These are phyloP conservation scores for Cydia pomonella DNA, from an alignment of 1,140 invertebrate genomes.

Conservation along the genomic window DNA sequence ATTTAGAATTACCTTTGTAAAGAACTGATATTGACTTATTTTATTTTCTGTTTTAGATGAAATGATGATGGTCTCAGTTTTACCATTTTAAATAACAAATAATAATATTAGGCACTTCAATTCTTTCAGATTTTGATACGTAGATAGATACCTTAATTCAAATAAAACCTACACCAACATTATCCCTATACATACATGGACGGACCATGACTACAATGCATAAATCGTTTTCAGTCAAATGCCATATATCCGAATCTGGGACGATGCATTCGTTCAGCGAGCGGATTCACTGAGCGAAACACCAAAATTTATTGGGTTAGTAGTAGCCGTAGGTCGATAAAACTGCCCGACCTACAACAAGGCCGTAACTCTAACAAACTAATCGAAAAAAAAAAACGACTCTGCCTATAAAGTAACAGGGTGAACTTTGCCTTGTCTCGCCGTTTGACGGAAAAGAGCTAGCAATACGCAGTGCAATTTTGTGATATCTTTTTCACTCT, in stretches of 20 bases:
- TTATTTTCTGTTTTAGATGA: neutral
- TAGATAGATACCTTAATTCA: neutral
- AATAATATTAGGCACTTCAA: too few relatives aligned
- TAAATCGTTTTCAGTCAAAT: slow-evolving; percentile 67
- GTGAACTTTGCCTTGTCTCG: slow-evolving; percentile 63
- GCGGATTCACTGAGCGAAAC: slow-evolving; percentile 78
- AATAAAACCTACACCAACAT: neutral
- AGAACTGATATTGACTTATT: neutral
- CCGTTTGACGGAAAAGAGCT: slow-evolving; percentile 75
- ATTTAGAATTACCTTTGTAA: neutral
- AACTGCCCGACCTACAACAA: slow-evolving; percentile 64
- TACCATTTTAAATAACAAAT: too few relatives aligned
- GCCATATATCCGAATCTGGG: slow-evolving; percentile 71
- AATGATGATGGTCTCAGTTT: neutral
- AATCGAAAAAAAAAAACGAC: slow-evolving; percentile 71
- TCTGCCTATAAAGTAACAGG: slow-evolving; percentile 62
- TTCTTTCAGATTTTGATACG: neutral
- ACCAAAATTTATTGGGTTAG: slow-evolving; percentile 81
- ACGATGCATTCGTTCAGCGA: slow-evolving; percentile 77
- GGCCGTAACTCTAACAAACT: slow-evolving; percentile 64
- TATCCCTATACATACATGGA: neutral
- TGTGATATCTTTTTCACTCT: slow-evolving; percentile 80
- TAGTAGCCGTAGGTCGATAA: slow-evolving; percentile 80
- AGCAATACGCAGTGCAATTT: slow-evolving; percentile 78
- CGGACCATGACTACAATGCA: slow-evolving; percentile 36